These are phyloP conservation scores for Scomber colias DNA, from an alignment of 2,113 vertebrate genomes.

Conservation along the genomic window DNA sequence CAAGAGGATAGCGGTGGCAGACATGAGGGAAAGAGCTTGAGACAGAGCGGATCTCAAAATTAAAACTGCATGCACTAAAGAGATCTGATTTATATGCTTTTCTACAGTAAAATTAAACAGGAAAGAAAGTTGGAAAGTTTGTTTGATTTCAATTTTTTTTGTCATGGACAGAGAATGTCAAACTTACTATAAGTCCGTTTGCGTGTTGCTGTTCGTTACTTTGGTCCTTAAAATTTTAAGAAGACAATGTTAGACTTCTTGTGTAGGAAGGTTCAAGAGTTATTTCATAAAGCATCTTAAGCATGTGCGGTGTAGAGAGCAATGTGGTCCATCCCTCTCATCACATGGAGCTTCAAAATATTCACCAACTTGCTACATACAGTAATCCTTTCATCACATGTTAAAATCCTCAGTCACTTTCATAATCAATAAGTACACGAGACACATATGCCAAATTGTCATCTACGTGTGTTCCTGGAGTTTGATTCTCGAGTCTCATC, in stretches of 20 bases:
- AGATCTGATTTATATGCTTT: constrained; percentile 51
- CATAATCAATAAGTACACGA: neutral
- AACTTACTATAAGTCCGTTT: constrained; percentile 99
- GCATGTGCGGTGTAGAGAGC: constrained; percentile 20
- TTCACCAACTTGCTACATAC: constrained; percentile 34
- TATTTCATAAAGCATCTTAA: constrained; percentile 67
- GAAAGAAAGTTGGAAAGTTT: constrained; percentile 72
- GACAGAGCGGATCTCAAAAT: constrained; percentile 66
- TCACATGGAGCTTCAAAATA: constrained; percentile 23
- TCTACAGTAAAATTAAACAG: constrained; percentile 65
- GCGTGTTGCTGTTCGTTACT: constrained; percentile 99
- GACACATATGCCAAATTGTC: neutral
- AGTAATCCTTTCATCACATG: constrained; percentile 75
- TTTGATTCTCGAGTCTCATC: neutral
- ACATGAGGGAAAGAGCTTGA: constrained; percentile 60
- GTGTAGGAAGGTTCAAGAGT: constrained; percentile 44
- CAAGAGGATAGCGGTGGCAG: constrained; percentile 59
- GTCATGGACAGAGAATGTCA: constrained; percentile 84
- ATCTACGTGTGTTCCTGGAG: neutral
- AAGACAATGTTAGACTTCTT: constrained; percentile 89
- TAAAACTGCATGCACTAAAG: constrained; percentile 78
- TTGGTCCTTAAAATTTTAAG: constrained; percentile 96
- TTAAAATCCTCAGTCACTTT: constrained; percentile 14
- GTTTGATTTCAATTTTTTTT: constrained; percentile 64
- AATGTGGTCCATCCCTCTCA: constrained; percentile 15